These are phyloP conservation scores for Paraescarpia echinospica DNA, from an alignment of 1,140 invertebrate species.

Conservation along the genomic window DNA sequence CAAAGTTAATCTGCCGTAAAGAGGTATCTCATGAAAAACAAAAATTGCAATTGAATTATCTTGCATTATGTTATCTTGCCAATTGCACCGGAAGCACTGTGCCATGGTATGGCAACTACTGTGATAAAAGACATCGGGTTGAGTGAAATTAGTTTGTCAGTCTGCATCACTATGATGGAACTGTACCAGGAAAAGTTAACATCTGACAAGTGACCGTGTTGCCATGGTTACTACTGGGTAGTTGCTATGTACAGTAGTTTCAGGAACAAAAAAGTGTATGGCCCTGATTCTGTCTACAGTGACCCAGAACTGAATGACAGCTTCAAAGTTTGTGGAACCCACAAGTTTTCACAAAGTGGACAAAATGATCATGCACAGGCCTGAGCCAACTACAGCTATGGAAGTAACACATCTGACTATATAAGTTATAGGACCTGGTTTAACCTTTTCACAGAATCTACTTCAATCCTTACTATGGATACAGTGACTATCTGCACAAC, in stretches of 20 bases:
- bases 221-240: not conserved
- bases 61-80: not conserved
- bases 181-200: not conserved
- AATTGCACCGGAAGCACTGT: not conserved
- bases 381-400: too few relatives aligned
- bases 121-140: not conserved
- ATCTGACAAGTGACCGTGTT: not conserved
- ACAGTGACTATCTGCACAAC: not conserved
- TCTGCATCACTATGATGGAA: not conserved
- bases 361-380: not conserved
- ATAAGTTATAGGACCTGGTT: not conserved
- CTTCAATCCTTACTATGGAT: not conserved
- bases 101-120: not conserved
- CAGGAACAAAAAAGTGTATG: not conserved
- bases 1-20: not conserved
- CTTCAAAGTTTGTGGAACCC: not conserved
- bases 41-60: not conserved
- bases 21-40: not conserved
- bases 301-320: not conserved
- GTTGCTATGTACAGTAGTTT: not conserved
- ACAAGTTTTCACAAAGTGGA: not conserved
- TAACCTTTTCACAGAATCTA: not conserved
- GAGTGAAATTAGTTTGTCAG: not conserved
- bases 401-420: not conserved
- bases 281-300: not conserved